phyloP scores from a whole-genome alignment of 1,140 invertebrate genomes.

The Ostrea edulis region DNA sequence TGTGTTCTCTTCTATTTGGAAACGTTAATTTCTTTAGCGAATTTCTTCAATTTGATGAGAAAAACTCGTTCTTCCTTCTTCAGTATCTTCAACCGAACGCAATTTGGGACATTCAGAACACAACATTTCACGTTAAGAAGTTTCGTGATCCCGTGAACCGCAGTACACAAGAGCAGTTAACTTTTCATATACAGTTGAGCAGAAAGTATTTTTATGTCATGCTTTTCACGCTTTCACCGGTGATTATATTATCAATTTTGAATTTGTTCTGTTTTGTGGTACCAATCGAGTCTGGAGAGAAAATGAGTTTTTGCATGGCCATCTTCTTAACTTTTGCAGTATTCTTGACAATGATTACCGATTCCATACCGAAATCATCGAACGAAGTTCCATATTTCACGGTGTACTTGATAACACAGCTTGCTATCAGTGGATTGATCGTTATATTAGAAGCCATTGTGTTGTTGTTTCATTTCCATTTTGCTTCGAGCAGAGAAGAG shows the following conservation, averaged over 20 bases:
- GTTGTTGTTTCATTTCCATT: too few relatives aligned
- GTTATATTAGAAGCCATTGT: too few relatives aligned
- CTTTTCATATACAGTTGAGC: neutral
- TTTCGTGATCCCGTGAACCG: neutral
- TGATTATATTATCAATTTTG: conserved; percentile 50
- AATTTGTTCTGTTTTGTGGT: conserved; percentile 49
- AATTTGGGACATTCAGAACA: neutral
- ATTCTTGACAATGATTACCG: conserved; percentile 53
- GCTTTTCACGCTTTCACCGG: conserved; percentile 46
- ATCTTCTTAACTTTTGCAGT: conserved; percentile 55
- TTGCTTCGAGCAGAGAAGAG: too few relatives aligned
- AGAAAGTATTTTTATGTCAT: conserved; percentile 50
- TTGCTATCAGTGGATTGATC: too few relatives aligned
- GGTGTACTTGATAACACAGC: too few relatives aligned
- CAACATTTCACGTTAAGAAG: neutral
- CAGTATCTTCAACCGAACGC: neutral
- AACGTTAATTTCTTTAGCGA: neutral
- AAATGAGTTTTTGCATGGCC: conserved; percentile 52
- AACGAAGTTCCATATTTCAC: neutral
- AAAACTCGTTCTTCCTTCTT: neutral
- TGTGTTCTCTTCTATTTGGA: neutral
- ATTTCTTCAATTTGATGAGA: neutral
- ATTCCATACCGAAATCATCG: conserved; percentile 53
- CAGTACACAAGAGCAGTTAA: neutral
- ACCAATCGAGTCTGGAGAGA: conserved; percentile 55